Base-by-base conservation (phyloP, 1,140 invertebrate species). In the Ganaspis sp. region DNA sequence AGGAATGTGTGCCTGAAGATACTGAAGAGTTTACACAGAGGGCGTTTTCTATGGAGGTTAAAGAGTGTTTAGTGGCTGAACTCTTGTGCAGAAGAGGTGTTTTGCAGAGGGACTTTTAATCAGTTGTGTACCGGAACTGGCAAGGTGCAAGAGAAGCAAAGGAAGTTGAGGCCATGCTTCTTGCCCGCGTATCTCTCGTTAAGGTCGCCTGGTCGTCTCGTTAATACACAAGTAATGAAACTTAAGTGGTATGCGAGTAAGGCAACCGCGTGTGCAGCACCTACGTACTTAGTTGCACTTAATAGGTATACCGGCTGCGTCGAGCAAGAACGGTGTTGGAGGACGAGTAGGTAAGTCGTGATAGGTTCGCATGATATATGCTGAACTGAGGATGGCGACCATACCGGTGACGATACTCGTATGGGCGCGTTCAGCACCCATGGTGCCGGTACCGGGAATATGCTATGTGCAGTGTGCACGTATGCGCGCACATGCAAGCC, bases 311-410 rank as follows among this genome's bases (percentile, higher is more conserved):
- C 40, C 15, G n/a, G 70, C 70, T 45, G 38, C 70, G 70, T 40
- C 42, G 17, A 23, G 40, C 70, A 42, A 49, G 37, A 45, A 38
- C 29, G 34, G 37, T 34, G 70, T 45, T 9, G 34, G 70, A 38
- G 26, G 12, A 23, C 70, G 21, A 54, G 73, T 74, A 74, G 54
- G 73, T 69, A 74, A 74, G 53, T 74, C 73, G 54, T 69, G 73
- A 74, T 74, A 69, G 73, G 15, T 26, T 26, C 21, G 34, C 73
- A 69, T 74, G 72, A 74, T 74, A 69, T 74, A 74, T 74, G 72
- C 58, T 17, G 26, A 54, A 40, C 26, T 21, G 12, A 26, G 70
- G 26, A 53, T 37, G 49, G 42, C 45, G n/a, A 29, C 71, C 71
- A 34, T 53, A 26, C n/a, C 23, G 71, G 29, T 53, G 71, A 72